A percentile compares a stretch with the other conserved stretches of the same genome.
These are phyloP conservation scores for Meiosimyza platycephala DNA, from an alignment of 2,888 invertebrate species.

Conservation along the genomic window DNA sequence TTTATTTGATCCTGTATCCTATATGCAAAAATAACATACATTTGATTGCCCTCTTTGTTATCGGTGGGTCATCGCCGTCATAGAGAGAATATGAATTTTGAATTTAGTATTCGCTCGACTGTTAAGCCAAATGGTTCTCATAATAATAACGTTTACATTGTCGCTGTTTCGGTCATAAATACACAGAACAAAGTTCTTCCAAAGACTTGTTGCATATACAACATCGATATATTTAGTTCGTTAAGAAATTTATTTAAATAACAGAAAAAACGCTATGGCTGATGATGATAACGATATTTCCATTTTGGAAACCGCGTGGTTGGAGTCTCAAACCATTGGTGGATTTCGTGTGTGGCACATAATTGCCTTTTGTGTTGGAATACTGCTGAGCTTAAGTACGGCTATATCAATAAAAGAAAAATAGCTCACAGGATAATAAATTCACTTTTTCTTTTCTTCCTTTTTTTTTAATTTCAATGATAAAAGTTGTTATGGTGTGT, in stretches of 20 bases:
- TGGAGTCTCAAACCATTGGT: slow-evolving; percentile 76
- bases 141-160: not conserved
- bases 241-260: slow-evolving; percentile 18
- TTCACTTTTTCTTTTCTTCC: slow-evolving; percentile 25
- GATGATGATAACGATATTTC: slow-evolving; percentile 55
- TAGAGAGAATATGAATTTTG: not conserved
- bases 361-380: slow-evolving; percentile 77
- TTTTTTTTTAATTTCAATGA: slow-evolving; percentile 12
- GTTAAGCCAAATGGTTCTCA: slow-evolving; percentile 19
- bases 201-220: slow-evolving; percentile 33
- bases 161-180: too few species aligned
- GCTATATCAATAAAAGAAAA: slow-evolving; percentile 1
- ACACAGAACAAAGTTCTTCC: not conserved
- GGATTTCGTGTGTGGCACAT: slow-evolving; percentile 86
- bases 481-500: slow-evolving; percentile 83
- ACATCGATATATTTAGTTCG: slow-evolving; percentile 16
- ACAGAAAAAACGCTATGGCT: slow-evolving; percentile 44
- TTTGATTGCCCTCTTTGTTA: slow-evolving; percentile 21
- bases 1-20: not conserved
- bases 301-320: slow-evolving; percentile 74
- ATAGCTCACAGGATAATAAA: slow-evolving; percentile 5
- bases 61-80: too few species aligned
- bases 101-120: slow-evolving; percentile 23
- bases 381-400: slow-evolving; percentile 74
- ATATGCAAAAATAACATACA: slow-evolving; percentile 18